These are phyloP conservation scores for Atrina japonica DNA, from an alignment of 2,888 invertebrate species.

Conservation along the genomic window DNA sequence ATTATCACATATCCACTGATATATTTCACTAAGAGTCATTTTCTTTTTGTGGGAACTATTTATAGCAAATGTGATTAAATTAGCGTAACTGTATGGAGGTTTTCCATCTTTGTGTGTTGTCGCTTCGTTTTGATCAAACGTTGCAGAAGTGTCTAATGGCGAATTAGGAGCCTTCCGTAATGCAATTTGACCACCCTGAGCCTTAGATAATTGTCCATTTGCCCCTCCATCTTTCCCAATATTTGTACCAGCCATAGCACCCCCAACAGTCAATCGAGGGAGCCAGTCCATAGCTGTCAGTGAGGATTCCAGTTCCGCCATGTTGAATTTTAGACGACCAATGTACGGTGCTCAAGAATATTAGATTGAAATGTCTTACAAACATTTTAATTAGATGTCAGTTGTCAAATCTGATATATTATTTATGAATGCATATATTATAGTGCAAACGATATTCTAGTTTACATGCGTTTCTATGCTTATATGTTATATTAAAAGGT, in stretches of 20 bases:
- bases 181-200: constrained; percentile 68
- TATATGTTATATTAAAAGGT: no score
- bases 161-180: constrained; percentile 75
- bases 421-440: no score
- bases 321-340: constrained; percentile 61
- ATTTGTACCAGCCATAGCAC: constrained; percentile 70
- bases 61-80: constrained; percentile 87
- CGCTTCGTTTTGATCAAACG: constrained; percentile 67
- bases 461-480: no score
- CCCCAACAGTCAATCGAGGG: constrained; percentile 80
- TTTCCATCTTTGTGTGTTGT: constrained; percentile 79
- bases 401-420: no score
- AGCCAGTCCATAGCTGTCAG: constrained; percentile 83
- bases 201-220: constrained; percentile 59
- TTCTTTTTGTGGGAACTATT: constrained; percentile 85
- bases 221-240: constrained; percentile 61
- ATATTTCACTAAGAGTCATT: constrained; percentile 89
- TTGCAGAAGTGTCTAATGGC: constrained; percentile 72
- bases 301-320: constrained; percentile 81
- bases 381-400: no score
- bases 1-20: constrained; percentile 87
- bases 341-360: constrained; percentile 36
- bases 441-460: no score
- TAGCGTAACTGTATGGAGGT: constrained; percentile 85
- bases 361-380: background rate